phyloP scores from a whole-genome alignment of 2,113 vertebrate species.

The Zosterops japonicus region DNA sequence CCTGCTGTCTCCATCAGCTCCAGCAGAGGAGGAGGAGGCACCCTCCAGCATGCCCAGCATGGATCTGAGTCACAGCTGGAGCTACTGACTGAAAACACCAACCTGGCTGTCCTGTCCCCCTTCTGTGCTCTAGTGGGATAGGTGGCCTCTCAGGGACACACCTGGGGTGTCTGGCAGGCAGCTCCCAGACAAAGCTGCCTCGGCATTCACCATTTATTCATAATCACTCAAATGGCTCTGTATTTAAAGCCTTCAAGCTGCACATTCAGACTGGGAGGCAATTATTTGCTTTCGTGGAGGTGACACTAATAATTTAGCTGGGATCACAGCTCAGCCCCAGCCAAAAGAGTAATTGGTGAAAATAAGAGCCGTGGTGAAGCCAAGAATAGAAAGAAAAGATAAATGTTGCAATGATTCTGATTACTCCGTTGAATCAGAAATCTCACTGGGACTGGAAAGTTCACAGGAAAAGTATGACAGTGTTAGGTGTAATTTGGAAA shows the following conservation, averaged over 20 bases:
- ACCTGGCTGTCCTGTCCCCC: not conserved
- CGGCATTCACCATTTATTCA: fast-evolving
- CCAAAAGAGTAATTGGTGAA: not conserved
- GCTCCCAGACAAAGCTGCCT: not conserved
- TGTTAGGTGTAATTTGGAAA: not conserved
- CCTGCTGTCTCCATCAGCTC: not conserved
- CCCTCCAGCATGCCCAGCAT: not conserved
- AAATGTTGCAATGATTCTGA: not conserved
- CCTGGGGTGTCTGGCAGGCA: not conserved
- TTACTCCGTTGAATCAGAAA: not conserved
- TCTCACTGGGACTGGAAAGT: not conserved
- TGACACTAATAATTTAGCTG: not conserved
- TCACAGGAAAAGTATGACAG: not conserved
- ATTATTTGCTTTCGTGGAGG: not conserved
- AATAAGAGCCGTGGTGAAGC: slow-evolving; percentile 3
- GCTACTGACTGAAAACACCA: not conserved
- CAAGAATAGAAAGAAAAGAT: slow-evolving; percentile 5
- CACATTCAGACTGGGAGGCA: not conserved
- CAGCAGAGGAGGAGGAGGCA: not conserved
- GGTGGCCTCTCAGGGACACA: not conserved
- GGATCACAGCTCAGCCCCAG: not conserved
- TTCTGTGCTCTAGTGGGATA: not conserved
- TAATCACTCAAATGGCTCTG: not conserved
- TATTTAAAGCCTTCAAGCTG: not conserved
- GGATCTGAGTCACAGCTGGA: not conserved